phyloP scores from a whole-genome alignment of 2,113 vertebrate species.

The Saccopteryx bilineata region DNA sequence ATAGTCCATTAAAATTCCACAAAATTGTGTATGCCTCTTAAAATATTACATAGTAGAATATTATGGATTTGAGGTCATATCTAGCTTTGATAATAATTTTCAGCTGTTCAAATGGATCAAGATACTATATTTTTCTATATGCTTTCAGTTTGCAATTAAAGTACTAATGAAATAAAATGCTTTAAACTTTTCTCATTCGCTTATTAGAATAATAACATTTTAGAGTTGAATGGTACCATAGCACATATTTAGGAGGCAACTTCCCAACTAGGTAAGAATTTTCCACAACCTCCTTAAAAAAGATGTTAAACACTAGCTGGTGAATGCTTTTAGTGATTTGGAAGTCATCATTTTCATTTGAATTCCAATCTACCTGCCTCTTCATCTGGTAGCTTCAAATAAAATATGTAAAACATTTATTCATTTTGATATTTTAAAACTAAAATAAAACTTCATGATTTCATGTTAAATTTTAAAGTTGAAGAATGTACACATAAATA shows the following conservation, averaged over 20 bases:
- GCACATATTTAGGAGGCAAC: background rate
- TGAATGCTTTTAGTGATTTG: background rate
- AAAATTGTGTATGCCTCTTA: background rate
- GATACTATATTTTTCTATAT: background rate
- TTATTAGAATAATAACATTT: background rate
- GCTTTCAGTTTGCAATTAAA: constrained; percentile 15
- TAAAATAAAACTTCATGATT: background rate
- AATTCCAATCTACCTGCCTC: background rate
- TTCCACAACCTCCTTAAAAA: background rate
- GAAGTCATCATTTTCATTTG: background rate
- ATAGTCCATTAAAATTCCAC: background rate
- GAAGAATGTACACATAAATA: background rate
- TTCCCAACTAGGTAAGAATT: constrained; percentile 16
- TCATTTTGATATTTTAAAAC: background rate
- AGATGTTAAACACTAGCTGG: background rate
- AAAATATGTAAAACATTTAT: rapidly evolving
- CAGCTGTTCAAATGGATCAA: background rate
- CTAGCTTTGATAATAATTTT: constrained; percentile 23
- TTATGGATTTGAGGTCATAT: background rate
- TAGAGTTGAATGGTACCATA: background rate
- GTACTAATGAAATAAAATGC: background rate
- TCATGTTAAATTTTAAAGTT: constrained; percentile 32
- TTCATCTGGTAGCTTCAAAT: background rate
- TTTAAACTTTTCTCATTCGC: background rate
- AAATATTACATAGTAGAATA: background rate